phyloP scores from a whole-genome alignment of 2,113 vertebrate genomes.

The Paracanthobrama guichenoti region DNA sequence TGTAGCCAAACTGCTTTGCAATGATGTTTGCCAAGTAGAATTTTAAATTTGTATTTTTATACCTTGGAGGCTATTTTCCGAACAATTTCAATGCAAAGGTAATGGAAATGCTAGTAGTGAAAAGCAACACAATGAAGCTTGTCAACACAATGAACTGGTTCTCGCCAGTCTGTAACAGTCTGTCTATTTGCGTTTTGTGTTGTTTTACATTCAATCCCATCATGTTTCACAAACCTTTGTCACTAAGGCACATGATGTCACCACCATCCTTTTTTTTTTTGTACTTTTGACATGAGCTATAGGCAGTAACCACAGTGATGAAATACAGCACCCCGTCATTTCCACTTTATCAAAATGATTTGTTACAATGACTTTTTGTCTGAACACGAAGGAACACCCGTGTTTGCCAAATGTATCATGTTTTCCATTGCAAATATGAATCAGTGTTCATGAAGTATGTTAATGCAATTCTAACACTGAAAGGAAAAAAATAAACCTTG shows the following conservation, averaged over 20 bases:
- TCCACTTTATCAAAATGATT: neutral
- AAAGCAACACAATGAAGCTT: neutral
- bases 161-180: neutral
- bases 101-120: conserved; percentile 1
- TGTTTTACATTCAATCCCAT: neutral
- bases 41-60: neutral
- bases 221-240: neutral
- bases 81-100: neutral
- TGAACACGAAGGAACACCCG: neutral
- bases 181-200: neutral
- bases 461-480: neutral
- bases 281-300: neutral
- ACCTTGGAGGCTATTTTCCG: neutral
- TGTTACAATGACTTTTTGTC: neutral
- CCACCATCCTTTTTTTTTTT: neutral
- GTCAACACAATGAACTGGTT: neutral
- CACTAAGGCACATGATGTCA: neutral
- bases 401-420: neutral
- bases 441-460: neutral
- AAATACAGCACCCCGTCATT: neutral
- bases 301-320: neutral
- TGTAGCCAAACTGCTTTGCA: neutral
- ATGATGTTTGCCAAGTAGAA: neutral
- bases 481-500: neutral
- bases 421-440: neutral